Conservation (phyloP, 2,888 invertebrate species). For the Aspidapion aeneum region DNA sequence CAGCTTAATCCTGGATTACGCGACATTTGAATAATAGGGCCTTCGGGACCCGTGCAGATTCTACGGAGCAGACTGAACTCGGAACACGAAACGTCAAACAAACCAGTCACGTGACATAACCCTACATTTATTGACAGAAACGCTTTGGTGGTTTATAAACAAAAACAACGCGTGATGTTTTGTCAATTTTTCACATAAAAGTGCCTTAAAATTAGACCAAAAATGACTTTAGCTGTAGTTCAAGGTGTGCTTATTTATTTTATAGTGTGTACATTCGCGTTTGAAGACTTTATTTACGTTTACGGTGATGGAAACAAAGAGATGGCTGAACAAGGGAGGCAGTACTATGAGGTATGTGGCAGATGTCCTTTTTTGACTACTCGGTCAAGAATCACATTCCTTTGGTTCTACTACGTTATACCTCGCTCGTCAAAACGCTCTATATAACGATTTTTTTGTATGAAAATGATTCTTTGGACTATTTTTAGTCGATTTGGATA, state of each 20-base stretch:
- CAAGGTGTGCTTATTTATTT: slow-evolving; percentile 23
- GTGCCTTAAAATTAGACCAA: no score
- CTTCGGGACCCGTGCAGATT: no score
- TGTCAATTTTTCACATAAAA: not conserved
- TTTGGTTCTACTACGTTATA: no score
- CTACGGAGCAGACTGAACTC: no score
- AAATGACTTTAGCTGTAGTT: slow-evolving; percentile 22
- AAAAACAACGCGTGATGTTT: no score
- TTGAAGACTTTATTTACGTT: slow-evolving; percentile 37
- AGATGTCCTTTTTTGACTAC: not conserved
- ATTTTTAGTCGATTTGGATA: no score
- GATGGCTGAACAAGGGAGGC: slow-evolving; percentile 41
- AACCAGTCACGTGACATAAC: not conserved
- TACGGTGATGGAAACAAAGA: slow-evolving; percentile 37
- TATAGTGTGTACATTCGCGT: slow-evolving; percentile 31
- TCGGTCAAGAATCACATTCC: no score
- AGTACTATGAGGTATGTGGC: slow-evolving; percentile 41
- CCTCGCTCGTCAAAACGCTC: no score
- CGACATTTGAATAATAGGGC: no score
- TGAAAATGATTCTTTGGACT: no score
- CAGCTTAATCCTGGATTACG: no score
- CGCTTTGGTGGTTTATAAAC: not conserved
- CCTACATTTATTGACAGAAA: not conserved
- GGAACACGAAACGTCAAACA: not conserved
- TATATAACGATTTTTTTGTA: no score